A percentile compares a stretch with the other conserved stretches of the same genome.
phyloP scores from a whole-genome alignment of 1,140 invertebrate species.

The Caligus rogercresseyi region DNA sequence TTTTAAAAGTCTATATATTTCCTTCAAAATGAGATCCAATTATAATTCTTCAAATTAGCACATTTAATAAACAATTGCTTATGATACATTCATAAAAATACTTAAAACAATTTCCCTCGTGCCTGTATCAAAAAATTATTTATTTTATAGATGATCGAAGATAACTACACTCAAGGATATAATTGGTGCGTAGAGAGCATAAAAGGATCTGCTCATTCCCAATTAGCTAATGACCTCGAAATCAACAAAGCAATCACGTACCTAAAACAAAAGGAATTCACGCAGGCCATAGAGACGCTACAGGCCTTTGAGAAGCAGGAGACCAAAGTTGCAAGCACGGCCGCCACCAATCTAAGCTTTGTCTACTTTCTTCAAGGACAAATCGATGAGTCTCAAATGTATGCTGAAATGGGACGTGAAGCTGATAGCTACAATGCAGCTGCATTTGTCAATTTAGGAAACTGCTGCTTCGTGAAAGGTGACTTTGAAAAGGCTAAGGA shows the following conservation, averaged over 20 bases:
- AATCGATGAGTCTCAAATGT: constrained; percentile 48
- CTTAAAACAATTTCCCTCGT: too few species aligned
- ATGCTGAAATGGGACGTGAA: constrained; percentile 51
- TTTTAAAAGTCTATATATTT: too few species aligned
- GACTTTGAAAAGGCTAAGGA: constrained; percentile 55
- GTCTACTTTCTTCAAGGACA: constrained; percentile 48
- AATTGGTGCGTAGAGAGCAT: constrained; percentile 41
- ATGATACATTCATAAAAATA: too few species aligned
- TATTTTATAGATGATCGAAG: constrained; percentile 35
- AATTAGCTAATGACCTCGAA: constrained; percentile 66
- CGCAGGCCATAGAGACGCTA: constrained; percentile 60
- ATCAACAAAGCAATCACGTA: constrained; percentile 83
- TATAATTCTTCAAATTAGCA: too few species aligned
- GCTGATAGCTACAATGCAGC: constrained; percentile 60
- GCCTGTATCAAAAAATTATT: too few species aligned
- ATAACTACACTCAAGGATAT: constrained; percentile 53
- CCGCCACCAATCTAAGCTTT: constrained; percentile 77
- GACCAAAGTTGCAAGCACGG: constrained; percentile 59
- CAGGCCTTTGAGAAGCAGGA: constrained; percentile 74
- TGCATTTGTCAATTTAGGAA: constrained; percentile 74
- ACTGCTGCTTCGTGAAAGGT: constrained; percentile 50
- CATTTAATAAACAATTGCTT: too few species aligned
- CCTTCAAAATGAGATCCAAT: too few species aligned
- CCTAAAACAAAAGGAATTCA: constrained; percentile 62
- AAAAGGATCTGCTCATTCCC: constrained; percentile 1